Percentiles rank a stretch among this genome's conserved stretches.
These are phyloP conservation scores for Felis catus DNA, from an alignment of 2,113 vertebrate genomes.

Conservation along the genomic window F.catus_Fca126_mat1.0 CM031420.1:115956501-115957000, in stretches of 20 bases:
- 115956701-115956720: background rate
- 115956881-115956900: background rate
- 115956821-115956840: background rate
- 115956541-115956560: too few species aligned
- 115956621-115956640: background rate
- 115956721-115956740: background rate
- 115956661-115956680: background rate
- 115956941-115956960: background rate
- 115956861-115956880: background rate
- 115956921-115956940: background rate
- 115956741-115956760: background rate
- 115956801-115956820: background rate
- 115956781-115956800: background rate
- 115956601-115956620: background rate
- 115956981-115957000: slow-evolving; percentile 51
- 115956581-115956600: background rate
- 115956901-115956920: background rate
- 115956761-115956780: background rate
- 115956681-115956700: background rate
- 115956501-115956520: too few species aligned
- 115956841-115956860: background rate
- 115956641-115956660: background rate
- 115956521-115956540: too few species aligned
- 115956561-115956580: too few species aligned
- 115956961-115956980: slow-evolving; percentile 2